phyloP scores from a whole-genome alignment of 2,888 invertebrate species.

The Biston stratarius region DNA sequence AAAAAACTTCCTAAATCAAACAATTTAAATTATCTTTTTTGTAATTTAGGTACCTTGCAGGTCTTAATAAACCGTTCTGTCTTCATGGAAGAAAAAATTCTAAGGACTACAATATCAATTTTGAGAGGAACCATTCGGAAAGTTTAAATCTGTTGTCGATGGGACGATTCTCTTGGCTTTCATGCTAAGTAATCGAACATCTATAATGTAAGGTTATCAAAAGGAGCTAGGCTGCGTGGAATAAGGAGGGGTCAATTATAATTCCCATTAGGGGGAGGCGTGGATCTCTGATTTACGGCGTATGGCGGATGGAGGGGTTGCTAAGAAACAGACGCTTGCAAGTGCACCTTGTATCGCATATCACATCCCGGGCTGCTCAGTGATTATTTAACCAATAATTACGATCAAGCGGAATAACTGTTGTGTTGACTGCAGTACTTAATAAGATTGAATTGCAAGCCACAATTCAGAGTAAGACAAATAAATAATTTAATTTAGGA shows the following conservation, averaged over 20 bases:
- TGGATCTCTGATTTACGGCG: conserved; percentile 59
- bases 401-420: background rate
- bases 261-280: conserved; percentile 71
- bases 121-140: too few species aligned
- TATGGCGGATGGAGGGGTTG: conserved; percentile 24
- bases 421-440: background rate
- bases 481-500: too few species aligned
- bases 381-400: conserved; percentile 20
- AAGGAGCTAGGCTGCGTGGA: conserved; percentile 44
- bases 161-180: background rate
- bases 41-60: too few species aligned
- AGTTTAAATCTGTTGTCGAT: background rate
- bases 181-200: conserved; percentile 16
- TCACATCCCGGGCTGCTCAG: conserved; percentile 2
- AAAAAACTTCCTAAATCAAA: too few species aligned
- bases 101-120: too few species aligned
- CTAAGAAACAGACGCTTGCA: conserved; percentile 26
- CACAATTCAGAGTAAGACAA: too few species aligned
- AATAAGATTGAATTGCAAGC: background rate
- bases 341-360: conserved; percentile 41
- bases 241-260: conserved; percentile 69
- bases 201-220: conserved; percentile 33
- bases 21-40: too few species aligned
- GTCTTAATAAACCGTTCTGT: too few species aligned
- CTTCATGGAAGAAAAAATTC: too few species aligned